These are phyloP conservation scores for Campylomormyrus tamandua DNA, from an alignment of 2,113 vertebrate genomes.

Conservation along the genomic window DNA sequence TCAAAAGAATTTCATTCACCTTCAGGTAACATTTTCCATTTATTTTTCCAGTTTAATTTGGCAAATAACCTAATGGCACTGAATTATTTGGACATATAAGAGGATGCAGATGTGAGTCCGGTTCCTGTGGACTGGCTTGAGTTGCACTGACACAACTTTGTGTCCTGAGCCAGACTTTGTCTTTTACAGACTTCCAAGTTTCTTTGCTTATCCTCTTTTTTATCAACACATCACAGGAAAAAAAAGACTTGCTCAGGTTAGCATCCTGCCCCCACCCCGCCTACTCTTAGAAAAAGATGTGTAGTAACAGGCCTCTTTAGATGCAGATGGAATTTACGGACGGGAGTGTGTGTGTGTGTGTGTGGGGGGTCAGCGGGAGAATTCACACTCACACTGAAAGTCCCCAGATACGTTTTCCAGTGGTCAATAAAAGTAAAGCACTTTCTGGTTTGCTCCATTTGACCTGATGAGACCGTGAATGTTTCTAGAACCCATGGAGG, in stretches of 20 bases:
- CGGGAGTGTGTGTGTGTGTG: neutral
- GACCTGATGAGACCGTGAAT: neutral
- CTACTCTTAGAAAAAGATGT: slow-evolving; percentile 29
- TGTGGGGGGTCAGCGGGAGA: slow-evolving; percentile 23
- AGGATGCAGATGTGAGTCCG: slow-evolving; percentile 39
- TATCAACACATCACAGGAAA: neutral
- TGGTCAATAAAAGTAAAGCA: slow-evolving; percentile 12
- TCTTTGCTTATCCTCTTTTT: neutral
- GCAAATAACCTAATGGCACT: slow-evolving; percentile 22
- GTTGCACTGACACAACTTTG: neutral
- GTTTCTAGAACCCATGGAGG: neutral
- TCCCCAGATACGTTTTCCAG: slow-evolving; percentile 25
- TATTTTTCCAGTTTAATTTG: slow-evolving; percentile 30
- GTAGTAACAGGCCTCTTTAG: slow-evolving; percentile 17
- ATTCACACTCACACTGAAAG: slow-evolving; percentile 34
- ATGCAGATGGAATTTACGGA: slow-evolving; percentile 35
- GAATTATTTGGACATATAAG: slow-evolving; percentile 32
- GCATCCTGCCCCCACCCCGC: neutral
- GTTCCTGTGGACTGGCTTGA: neutral
- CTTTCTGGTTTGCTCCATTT: neutral
- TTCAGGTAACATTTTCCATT: slow-evolving; percentile 34
- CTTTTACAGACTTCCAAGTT: neutral
- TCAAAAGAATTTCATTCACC: slow-evolving; percentile 27
- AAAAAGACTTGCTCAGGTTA: slow-evolving; percentile 14
- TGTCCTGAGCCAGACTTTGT: neutral